phyloP scores from a whole-genome alignment of 1,140 invertebrate species.

The Linepithema humile region DNA sequence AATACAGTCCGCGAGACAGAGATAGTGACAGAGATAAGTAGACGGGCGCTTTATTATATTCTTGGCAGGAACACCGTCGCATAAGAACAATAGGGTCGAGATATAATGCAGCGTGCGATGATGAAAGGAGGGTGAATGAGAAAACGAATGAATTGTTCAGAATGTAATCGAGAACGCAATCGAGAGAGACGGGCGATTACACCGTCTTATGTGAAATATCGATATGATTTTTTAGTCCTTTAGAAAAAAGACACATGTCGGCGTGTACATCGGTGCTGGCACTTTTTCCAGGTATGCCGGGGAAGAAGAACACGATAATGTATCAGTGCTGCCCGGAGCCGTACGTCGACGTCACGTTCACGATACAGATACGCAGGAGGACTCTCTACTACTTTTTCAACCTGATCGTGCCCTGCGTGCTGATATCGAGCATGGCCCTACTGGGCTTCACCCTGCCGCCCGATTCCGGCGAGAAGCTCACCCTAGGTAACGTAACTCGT shows the following conservation, averaged over 20 bases:
- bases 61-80: not conserved
- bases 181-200: constrained; percentile 2
- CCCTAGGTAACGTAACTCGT: constrained; percentile 91
- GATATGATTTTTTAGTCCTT: not conserved
- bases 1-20: not conserved
- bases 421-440: constrained; percentile 99
- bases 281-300: constrained; percentile 90
- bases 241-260: constrained; percentile 21
- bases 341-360: constrained; percentile 99
- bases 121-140: not conserved
- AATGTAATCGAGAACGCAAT: not conserved
- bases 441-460: constrained; percentile 98
- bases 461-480: constrained; percentile 99
- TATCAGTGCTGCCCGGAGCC: constrained; percentile 95
- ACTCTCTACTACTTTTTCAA: constrained; percentile 99
- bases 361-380: constrained; percentile 97
- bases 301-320: constrained; percentile 92
- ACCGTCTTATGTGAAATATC: not conserved
- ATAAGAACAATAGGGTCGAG: not conserved
- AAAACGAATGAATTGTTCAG: not conserved
- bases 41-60: not conserved
- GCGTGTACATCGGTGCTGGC: constrained; percentile 50
- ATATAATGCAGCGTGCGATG: not conserved
- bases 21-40: not conserved
- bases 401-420: constrained; percentile 98